Evolutionary conservation across 2,797 vertebrate genomes (phyloP).

Genomic region (Spinus pinus): DNA sequence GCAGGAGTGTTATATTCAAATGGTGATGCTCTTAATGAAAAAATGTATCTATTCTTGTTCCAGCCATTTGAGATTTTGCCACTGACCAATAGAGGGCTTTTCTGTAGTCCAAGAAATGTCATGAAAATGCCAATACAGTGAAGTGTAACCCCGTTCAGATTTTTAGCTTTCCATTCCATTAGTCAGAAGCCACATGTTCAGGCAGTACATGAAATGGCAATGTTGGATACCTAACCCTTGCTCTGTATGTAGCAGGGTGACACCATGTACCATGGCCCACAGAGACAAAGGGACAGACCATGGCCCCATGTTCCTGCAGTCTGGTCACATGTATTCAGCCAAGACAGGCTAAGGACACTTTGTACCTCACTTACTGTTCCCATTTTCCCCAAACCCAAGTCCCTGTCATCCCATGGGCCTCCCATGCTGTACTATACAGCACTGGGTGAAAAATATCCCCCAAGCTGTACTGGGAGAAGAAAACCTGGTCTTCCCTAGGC

Average conservation of each 20-base stretch:
- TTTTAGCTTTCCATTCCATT: neutral
- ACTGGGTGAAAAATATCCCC: neutral
- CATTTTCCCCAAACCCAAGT: neutral
- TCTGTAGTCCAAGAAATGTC: neutral
- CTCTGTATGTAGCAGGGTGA: neutral
- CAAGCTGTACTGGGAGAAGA: neutral
- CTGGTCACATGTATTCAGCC: neutral
- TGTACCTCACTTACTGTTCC: neutral
- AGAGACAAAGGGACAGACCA: neutral
- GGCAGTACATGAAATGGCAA: neutral
- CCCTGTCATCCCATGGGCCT: neutral
- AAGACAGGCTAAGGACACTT: neutral
- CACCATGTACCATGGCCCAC: accelerated
- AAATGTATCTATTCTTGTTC: neutral
- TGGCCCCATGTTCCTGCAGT: neutral
- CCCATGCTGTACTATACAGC: accelerated
- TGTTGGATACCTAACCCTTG: accelerated
- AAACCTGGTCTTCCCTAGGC: neutral
- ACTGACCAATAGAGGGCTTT: neutral
- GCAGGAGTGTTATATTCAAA: neutral
- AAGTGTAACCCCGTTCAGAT: neutral
- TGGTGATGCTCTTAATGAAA: neutral
- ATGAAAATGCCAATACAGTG: neutral
- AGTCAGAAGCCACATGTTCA: neutral
- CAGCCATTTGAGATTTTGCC: neutral